Conservation (phyloP, 2,113 vertebrate species). For the Ivindomyrus marchei region DNA sequence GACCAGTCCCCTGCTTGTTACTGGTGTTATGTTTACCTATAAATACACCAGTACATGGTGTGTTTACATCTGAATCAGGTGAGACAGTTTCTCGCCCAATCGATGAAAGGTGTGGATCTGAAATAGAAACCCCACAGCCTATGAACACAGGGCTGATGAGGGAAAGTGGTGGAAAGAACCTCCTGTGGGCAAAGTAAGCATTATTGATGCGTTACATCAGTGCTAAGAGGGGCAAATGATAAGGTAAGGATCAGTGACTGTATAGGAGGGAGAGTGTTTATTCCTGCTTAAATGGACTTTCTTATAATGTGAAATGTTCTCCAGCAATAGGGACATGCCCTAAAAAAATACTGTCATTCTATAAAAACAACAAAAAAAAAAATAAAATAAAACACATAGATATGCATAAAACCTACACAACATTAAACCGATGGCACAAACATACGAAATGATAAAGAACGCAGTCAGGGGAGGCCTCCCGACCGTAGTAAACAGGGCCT, state of each 20-base stretch:
- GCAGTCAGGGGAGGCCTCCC: not conserved
- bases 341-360: conserved; percentile 26
- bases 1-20: not conserved
- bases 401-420: conserved; percentile 8
- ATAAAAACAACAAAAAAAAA: conserved; percentile 4
- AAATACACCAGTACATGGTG: not conserved
- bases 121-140: not conserved
- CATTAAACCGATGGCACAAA: conserved; percentile 20
- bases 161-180: not conserved
- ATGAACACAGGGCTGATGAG: not conserved
- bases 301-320: conserved; percentile 7
- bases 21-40: not conserved
- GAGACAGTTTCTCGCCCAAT: not conserved
- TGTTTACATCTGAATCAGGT: not conserved
- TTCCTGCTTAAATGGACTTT: not conserved
- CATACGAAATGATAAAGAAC: not conserved
- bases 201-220: not conserved
- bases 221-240: not conserved
- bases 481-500: not conserved
- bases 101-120: not conserved
- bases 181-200: not conserved
- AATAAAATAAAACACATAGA: not conserved
- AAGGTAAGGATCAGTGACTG: not conserved
- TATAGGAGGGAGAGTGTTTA: not conserved
- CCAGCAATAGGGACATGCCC: not conserved